Conservation (phyloP, 2,797 vertebrate species). For the Poeciliopsis presidionis region DNA sequence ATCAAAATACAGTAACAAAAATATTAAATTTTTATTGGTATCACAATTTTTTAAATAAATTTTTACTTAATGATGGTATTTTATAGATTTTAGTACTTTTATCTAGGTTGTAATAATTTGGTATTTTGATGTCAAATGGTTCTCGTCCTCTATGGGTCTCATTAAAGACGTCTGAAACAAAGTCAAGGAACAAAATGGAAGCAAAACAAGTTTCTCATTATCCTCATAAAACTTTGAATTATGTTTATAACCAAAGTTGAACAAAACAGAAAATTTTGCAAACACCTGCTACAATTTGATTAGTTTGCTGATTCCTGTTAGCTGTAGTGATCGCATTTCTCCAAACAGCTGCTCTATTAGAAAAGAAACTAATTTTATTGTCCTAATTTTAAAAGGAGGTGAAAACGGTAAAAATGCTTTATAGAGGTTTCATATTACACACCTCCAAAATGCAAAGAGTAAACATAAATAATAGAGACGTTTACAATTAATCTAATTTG, state of each 20-base stretch:
- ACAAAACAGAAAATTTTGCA: not conserved
- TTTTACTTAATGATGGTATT: not conserved
- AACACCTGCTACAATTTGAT: not conserved
- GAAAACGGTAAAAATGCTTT: not conserved
- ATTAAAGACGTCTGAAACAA: not conserved
- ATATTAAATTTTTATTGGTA: not conserved
- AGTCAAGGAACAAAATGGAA: not conserved
- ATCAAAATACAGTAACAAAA: not conserved
- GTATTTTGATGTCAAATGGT: not conserved
- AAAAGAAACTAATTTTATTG: not conserved
- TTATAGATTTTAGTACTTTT: not conserved
- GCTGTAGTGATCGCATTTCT: not conserved
- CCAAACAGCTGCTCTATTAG: not conserved
- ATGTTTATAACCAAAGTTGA: not conserved
- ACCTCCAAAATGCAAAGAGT: not conserved
- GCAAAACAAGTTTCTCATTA: not conserved
- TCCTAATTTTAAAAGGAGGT: not conserved
- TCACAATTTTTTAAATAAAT: not conserved
- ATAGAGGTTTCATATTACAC: not conserved
- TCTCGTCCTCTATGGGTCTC: not conserved
- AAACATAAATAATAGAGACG: not conserved
- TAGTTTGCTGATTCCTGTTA: not conserved
- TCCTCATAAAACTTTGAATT: not conserved
- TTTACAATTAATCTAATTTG: not conserved
- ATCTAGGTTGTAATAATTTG: not conserved